phyloP scores from a whole-genome alignment of 2,113 vertebrate species.

The Saiga tatarica region DNA sequence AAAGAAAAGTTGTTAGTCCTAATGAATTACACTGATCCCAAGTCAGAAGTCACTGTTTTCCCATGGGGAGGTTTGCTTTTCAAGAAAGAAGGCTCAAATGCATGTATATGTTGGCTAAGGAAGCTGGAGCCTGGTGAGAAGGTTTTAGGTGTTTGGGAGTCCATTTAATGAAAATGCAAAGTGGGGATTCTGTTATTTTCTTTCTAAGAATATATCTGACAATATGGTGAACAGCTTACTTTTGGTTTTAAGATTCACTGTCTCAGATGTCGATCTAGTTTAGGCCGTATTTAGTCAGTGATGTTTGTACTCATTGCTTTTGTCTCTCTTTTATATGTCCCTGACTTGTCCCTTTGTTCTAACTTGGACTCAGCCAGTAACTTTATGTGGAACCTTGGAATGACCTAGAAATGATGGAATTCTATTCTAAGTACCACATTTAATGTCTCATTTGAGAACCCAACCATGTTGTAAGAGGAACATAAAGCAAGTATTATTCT shows the following conservation, averaged over 20 bases:
- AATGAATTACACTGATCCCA: background rate
- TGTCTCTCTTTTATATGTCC: background rate
- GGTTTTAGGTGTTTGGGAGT: slow-evolving; percentile 30
- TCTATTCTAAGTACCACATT: background rate
- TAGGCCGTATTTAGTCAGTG: background rate
- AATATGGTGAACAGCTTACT: background rate
- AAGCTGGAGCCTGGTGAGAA: background rate
- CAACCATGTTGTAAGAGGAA: background rate
- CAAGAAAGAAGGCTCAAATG: background rate
- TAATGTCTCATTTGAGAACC: background rate
- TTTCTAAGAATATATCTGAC: background rate
- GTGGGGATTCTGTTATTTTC: background rate
- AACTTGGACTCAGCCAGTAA: background rate
- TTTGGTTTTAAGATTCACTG: background rate
- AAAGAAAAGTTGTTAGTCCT: background rate
- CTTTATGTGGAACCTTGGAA: background rate
- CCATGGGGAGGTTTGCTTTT: background rate
- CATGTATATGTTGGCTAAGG: background rate
- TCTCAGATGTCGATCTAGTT: background rate
- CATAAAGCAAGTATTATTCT: background rate
- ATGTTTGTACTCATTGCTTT: background rate
- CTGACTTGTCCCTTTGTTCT: background rate
- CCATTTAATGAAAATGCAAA: slow-evolving; percentile 15
- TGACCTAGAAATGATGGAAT: background rate
- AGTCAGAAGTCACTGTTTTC: background rate